Evolutionary conservation across 2,113 vertebrate species (phyloP).

Genomic region (Corythaeola cristata): DNA sequence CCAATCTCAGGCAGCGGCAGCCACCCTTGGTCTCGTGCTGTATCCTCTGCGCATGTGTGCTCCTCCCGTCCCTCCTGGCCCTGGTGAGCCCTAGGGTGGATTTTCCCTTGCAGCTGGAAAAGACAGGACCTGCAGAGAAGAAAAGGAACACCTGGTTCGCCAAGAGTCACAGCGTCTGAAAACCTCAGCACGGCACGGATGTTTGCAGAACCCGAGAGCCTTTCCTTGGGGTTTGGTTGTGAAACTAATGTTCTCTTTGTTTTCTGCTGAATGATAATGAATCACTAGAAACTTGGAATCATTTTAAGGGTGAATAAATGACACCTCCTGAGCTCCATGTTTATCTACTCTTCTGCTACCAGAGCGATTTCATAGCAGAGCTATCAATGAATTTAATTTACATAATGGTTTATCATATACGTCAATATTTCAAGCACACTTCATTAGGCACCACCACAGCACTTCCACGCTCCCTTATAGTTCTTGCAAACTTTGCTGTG

Average conservation of each 20-base stretch:
- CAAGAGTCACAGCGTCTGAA: not conserved
- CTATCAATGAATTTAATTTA: slow-evolving; percentile 64
- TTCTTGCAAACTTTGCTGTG: slow-evolving; percentile 6
- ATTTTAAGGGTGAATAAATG: slow-evolving; percentile 68
- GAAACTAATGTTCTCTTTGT: slow-evolving; percentile 59
- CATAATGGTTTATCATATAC: slow-evolving; percentile 52
- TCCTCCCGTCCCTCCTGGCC: not conserved
- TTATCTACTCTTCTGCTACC: slow-evolving; percentile 67
- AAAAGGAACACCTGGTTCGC: not conserved
- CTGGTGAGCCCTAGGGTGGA: not conserved
- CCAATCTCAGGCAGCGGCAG: not conserved
- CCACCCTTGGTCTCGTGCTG: not conserved
- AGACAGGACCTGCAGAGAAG: not conserved
- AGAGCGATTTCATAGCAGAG: slow-evolving; percentile 49
- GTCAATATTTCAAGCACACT: slow-evolving; percentile 55
- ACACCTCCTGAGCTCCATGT: slow-evolving; percentile 62
- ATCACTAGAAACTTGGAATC: slow-evolving; percentile 36
- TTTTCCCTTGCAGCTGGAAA: not conserved
- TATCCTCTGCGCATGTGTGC: not conserved
- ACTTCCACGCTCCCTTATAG: not conserved
- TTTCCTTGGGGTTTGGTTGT: not conserved
- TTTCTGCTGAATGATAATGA: slow-evolving; percentile 54
- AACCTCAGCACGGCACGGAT: not conserved
- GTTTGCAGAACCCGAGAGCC: not conserved
- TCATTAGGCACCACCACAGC: slow-evolving; percentile 44